Evolutionary conservation across 2,797 vertebrate genomes (phyloP).

Genomic region (Sebastes cheni): DNA sequence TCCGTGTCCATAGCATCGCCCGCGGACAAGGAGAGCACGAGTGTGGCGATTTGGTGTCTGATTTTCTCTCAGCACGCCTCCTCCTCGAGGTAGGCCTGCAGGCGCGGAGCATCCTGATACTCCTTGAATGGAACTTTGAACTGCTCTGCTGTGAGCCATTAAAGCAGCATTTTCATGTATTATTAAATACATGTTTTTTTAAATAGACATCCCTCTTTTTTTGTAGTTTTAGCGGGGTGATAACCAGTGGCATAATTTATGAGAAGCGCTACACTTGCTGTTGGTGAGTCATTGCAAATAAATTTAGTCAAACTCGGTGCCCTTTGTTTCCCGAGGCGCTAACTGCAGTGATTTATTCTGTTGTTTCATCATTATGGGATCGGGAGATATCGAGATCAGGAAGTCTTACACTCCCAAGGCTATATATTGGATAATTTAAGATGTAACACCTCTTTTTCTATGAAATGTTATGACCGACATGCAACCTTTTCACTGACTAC

Average conservation of each 20-base stretch:
- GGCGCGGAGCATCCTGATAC: constrained; percentile 33
- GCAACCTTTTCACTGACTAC: background rate
- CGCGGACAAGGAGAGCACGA: constrained; percentile 11
- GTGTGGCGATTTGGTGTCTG: constrained; percentile 35
- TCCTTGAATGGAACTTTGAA: constrained; percentile 58
- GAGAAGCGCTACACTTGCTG: constrained; percentile 21
- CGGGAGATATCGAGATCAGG: background rate
- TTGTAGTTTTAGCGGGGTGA: constrained; percentile 30
- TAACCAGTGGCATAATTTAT: constrained; percentile 48
- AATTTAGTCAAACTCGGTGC: constrained; percentile 13
- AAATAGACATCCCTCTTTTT: constrained; percentile 35
- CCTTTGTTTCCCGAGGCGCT: constrained; percentile 17
- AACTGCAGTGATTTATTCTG: constrained; percentile 23
- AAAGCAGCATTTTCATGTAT: constrained; percentile 60
- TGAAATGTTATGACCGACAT: background rate
- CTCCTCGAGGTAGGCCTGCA: constrained; percentile 49
- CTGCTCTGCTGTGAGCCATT: constrained; percentile 57
- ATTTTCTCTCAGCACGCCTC: constrained; percentile 36
- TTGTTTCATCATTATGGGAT: constrained; percentile 39
- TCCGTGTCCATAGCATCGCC: constrained; percentile 31
- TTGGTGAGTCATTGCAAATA: constrained; percentile 50
- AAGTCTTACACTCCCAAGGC: constrained; percentile 13
- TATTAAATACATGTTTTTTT: constrained; percentile 65
- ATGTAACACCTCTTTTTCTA: background rate
- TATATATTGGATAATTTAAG: constrained; percentile 9